Evolutionary conservation across 2,797 vertebrate genomes (phyloP).

Genomic region (Streptopelia turtur): DNA sequence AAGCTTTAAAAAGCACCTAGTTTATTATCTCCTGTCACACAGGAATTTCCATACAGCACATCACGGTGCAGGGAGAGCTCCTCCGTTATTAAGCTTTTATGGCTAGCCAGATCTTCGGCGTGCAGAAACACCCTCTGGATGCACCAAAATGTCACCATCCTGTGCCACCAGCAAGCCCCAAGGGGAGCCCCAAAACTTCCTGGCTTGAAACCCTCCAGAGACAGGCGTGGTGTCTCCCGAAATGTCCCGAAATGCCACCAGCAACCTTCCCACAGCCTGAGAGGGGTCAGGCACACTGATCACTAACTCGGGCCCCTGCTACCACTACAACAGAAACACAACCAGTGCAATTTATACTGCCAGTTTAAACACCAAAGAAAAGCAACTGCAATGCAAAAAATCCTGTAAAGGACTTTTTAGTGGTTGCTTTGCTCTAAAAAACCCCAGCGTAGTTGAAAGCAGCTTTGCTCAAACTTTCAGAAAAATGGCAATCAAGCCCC

Average conservation of each 20-base stretch:
- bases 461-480: not conserved
- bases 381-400: not conserved
- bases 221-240: rapidly evolving
- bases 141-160: not conserved
- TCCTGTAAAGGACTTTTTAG: not conserved
- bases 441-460: not conserved
- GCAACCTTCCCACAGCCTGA: not conserved
- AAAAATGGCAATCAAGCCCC: not conserved
- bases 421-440: not conserved
- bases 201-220: not conserved
- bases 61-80: not conserved
- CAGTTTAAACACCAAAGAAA: not conserved
- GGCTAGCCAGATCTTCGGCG: not conserved
- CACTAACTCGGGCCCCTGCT: not conserved
- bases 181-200: not conserved
- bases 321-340: rapidly evolving
- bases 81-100: not conserved
- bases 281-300: rapidly evolving
- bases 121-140: not conserved
- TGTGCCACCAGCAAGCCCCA: rapidly evolving
- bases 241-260: not conserved
- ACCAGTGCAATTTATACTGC: not conserved
- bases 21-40: not conserved
- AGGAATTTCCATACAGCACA: constrained; percentile 11
- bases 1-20: constrained; percentile 51